Conservation (phyloP, 2,113 vertebrate genomes). For the Halcyon malimbica region DNA sequence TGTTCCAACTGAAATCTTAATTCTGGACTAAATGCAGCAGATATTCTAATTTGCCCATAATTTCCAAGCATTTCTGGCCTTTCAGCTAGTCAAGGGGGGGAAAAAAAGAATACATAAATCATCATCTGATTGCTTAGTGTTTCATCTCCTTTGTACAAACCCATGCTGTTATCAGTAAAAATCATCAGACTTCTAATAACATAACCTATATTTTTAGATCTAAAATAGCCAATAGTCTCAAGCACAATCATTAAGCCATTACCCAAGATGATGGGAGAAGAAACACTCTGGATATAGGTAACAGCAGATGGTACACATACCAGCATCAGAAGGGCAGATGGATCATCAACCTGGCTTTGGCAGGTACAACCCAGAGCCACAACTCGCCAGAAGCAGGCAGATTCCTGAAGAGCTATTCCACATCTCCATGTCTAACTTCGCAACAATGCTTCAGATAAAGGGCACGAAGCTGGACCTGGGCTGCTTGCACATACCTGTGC, state of each 20-base stretch:
- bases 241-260: neutral
- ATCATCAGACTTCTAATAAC: neutral
- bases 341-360: neutral
- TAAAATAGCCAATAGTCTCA: neutral
- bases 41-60: neutral
- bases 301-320: neutral
- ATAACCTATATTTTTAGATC: neutral
- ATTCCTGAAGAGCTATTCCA: neutral
- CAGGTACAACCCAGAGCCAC: neutral
- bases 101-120: neutral
- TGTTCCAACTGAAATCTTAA: neutral
- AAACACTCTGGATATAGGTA: neutral
- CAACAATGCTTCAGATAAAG: accelerated
- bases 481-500: accelerated
- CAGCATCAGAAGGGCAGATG: neutral
- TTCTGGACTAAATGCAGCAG: neutral
- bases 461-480: accelerated
- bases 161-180: neutral
- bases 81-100: neutral
- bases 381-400: neutral
- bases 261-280: neutral
- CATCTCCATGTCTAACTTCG: accelerated
- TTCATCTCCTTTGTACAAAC: neutral
- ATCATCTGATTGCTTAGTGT: neutral
- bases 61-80: neutral